Conservation (phyloP, 2,797 vertebrate genomes). For the Sebastolobus altivelis region DNA sequence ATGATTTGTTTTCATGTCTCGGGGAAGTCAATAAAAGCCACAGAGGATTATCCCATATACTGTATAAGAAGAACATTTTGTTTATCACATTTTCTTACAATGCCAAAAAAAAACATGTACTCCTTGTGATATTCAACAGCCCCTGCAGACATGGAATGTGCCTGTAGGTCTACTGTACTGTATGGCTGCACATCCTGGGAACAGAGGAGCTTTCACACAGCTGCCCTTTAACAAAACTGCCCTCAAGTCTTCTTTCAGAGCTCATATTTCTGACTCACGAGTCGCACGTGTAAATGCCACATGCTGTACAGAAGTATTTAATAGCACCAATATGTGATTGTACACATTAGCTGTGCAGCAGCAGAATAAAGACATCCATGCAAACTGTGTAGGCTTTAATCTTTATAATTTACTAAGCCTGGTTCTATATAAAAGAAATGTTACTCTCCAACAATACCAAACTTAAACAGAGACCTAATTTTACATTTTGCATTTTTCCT, state of each 20-base stretch:
- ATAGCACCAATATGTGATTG: slow-evolving; percentile 10
- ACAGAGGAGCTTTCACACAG: slow-evolving; percentile 28
- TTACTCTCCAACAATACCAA: neutral
- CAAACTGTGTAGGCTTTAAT: neutral
- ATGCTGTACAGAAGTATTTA: slow-evolving; percentile 8
- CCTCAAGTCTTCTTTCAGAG: slow-evolving; percentile 14
- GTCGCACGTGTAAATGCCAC: slow-evolving; percentile 36
- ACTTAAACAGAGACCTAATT: neutral
- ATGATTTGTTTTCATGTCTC: slow-evolving; percentile 30
- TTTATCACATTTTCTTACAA: slow-evolving; percentile 13
- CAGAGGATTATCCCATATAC: neutral
- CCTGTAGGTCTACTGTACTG: neutral
- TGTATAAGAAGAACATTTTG: neutral
- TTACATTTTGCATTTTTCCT: neutral
- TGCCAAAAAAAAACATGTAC: rapidly evolving
- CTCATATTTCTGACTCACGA: slow-evolving; percentile 44
- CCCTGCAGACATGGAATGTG: slow-evolving; percentile 3
- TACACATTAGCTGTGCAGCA: neutral
- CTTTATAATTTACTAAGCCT: rapidly evolving
- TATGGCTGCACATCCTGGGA: neutral
- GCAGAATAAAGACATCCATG: neutral
- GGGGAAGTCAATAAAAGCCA: slow-evolving; percentile 14
- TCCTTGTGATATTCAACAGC: slow-evolving; percentile 14
- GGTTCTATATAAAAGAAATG: neutral
- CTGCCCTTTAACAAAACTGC: slow-evolving; percentile 42